Conservation (phyloP, 2,797 vertebrate species). For the Protosalanx chinensis region DNA sequence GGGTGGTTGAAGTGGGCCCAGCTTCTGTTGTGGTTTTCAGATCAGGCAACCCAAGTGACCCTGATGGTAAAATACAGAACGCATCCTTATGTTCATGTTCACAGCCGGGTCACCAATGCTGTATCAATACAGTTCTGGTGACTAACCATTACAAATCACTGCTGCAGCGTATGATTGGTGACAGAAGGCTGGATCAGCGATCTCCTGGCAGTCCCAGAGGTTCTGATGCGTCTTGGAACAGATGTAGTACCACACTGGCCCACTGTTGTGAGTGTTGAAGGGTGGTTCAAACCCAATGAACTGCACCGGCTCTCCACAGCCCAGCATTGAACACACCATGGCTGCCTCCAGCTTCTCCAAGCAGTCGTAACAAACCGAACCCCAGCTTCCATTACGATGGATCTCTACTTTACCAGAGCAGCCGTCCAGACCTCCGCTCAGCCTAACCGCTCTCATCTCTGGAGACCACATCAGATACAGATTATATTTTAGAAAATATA, state of each 20-base stretch:
- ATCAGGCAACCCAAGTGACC: slow-evolving; percentile 36
- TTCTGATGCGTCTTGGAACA: rapidly evolving
- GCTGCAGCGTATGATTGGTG: slow-evolving; percentile 30
- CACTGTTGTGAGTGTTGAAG: slow-evolving; percentile 39
- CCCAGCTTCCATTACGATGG: slow-evolving; percentile 72
- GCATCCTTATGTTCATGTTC: background rate
- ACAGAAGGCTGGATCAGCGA: background rate
- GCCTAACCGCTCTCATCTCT: slow-evolving; percentile 67
- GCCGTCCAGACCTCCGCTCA: slow-evolving; percentile 67
- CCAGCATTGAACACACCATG: slow-evolving; percentile 66
- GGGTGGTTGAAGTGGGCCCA: background rate
- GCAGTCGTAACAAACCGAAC: slow-evolving; percentile 60
- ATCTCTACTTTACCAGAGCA: slow-evolving; percentile 72
- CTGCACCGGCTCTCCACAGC: slow-evolving; percentile 26
- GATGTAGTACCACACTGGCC: slow-evolving; percentile 19
- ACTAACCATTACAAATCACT: slow-evolving; percentile 64
- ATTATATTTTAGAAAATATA: background rate
- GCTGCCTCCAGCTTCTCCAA: slow-evolving; percentile 42
- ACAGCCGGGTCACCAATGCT: background rate
- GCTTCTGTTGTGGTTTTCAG: slow-evolving; percentile 12
- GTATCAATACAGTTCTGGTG: background rate
- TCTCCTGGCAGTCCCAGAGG: slow-evolving; percentile 61
- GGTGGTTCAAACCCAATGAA: slow-evolving; percentile 26
- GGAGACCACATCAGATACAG: background rate
- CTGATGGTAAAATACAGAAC: slow-evolving; percentile 18